Evolutionary conservation across 2,888 invertebrate species (phyloP), one percentile per base, ranked within the genome.

Genomic region (Isotomurus palustris): DNA sequence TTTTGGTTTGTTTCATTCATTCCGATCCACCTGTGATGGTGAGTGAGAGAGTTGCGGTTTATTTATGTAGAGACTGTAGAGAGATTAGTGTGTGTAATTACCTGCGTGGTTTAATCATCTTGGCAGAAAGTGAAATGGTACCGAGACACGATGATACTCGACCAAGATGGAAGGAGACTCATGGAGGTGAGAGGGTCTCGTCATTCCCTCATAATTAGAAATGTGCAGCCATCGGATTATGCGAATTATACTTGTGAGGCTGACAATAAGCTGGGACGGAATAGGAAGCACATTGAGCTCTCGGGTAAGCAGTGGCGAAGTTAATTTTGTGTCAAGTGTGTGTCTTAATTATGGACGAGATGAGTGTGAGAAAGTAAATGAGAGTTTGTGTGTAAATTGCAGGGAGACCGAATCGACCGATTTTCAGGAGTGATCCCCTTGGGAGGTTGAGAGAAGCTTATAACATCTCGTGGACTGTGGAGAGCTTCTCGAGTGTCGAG

Each of bases 221-320:
- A 83, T 77, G 84, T 84, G 69, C 82, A 83, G 74, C 78, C 79
- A 63, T 80, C 82, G 68, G 84, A 84, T 77, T 84, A 84, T 74
- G 84, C 84, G 69, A 84, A 84, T 77, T 84, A 84, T 76, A 83
- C 83, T 70, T 84, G 84, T 75, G 81, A 83, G 65, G 84, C 84
- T 48, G 83, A 84, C 74, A 84, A 84, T 77, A 80, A 81, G 72
- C 78, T 84, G 69, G 84, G 84, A 65, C 82, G 83, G 75, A 80
- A 81, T 64, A 78, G 81, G 67, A 82, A 83, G 76, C 82, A 80
- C 74, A 78, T 84, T 64, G 81, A 83, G 75, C 76, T 84, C 72
- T 83, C 84, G 74, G 82, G 82, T 81, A 74, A 74, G 24, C 19
- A 14, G 44, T 44, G 28, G 51, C 19, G 10, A 22, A 22, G 40